phyloP scores from a whole-genome alignment of 2,888 invertebrate genomes.

The Napeogenes sylphis region DNA sequence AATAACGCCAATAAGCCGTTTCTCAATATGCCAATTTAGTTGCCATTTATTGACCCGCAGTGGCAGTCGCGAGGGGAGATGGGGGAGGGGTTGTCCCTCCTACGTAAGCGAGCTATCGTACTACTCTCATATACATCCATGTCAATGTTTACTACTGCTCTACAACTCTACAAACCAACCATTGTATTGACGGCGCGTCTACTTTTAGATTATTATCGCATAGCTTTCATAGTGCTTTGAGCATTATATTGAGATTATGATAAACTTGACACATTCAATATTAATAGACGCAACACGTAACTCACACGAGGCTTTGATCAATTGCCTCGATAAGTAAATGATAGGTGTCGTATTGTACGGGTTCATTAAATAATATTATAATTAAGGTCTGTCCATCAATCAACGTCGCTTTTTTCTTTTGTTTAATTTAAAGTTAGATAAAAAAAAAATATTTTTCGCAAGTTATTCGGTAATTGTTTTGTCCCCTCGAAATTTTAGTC shows the following conservation, averaged over 20 bases:
- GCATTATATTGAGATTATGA: too few species aligned
- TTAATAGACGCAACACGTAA: too few species aligned
- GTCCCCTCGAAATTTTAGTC: conserved; percentile 21
- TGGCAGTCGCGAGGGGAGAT: conserved; percentile 20
- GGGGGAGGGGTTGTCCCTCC: conserved; percentile 28
- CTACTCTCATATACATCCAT: conserved; percentile 51
- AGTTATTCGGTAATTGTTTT: conserved; percentile 23
- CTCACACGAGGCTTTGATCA: too few species aligned
- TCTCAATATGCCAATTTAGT: conserved; percentile 64
- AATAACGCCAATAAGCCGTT: conserved; percentile 49
- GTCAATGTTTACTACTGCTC: conserved; percentile 10
- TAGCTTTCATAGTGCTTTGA: too few species aligned
- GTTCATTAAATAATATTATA: too few species aligned
- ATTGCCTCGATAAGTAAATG: too few species aligned
- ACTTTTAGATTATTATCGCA: conserved; percentile 42
- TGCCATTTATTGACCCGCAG: conserved; percentile 34
- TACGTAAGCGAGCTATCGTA: conserved; percentile 48
- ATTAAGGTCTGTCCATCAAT: too few species aligned
- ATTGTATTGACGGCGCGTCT: conserved; percentile 21
- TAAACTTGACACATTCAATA: too few species aligned
- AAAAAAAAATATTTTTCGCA: not conserved
- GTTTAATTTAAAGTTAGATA: not conserved
- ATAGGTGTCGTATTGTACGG: too few species aligned
- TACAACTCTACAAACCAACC: conserved; percentile 16
- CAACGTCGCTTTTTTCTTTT: not conserved